Percentiles rank a stretch among this genome's conserved stretches.
These are phyloP conservation scores for Heliconius charithonia DNA, from an alignment of 2,888 invertebrate species.

Conservation along the genomic window DNA sequence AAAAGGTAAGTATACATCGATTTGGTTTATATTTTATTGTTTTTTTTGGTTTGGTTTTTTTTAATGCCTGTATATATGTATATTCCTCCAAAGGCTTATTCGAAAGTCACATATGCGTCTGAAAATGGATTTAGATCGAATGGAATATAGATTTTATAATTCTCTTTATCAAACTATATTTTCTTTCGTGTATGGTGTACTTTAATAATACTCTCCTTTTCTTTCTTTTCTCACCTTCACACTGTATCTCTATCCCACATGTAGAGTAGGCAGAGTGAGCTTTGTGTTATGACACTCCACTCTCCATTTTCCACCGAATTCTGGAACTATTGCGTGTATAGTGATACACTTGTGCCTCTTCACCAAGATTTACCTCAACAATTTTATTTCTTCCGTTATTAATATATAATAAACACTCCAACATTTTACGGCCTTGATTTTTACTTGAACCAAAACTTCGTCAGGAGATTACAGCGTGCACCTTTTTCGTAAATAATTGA, in stretches of 20 bases:
- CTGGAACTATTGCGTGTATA: no score
- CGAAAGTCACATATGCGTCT: neutral
- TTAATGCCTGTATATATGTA: neutral
- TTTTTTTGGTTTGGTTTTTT: no score
- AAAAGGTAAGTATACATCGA: no score
- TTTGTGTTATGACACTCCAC: no score
- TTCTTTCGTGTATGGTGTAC: neutral
- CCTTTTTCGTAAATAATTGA: conserved; percentile 53
- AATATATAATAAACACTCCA: neutral
- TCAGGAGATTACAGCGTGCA: conserved; percentile 46
- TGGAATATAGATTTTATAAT: neutral
- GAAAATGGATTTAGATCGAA: neutral
- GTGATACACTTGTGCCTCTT: no score
- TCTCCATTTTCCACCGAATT: no score
- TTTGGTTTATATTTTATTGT: neutral
- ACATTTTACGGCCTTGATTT: conserved; percentile 38
- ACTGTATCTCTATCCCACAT: no score
- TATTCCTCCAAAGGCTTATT: neutral
- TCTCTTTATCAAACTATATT: neutral
- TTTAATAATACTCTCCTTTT: no score
- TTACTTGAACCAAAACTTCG: conserved; percentile 43
- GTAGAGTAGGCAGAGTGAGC: no score
- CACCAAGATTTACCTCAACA: no score
- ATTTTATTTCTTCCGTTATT: neutral
- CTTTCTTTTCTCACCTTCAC: no score